A percentile compares a stretch with the other conserved stretches of the same genome.
Evolutionary conservation across 1,140 invertebrate genomes (phyloP).

Genomic region (Bilobella aurantiaca): DNA sequence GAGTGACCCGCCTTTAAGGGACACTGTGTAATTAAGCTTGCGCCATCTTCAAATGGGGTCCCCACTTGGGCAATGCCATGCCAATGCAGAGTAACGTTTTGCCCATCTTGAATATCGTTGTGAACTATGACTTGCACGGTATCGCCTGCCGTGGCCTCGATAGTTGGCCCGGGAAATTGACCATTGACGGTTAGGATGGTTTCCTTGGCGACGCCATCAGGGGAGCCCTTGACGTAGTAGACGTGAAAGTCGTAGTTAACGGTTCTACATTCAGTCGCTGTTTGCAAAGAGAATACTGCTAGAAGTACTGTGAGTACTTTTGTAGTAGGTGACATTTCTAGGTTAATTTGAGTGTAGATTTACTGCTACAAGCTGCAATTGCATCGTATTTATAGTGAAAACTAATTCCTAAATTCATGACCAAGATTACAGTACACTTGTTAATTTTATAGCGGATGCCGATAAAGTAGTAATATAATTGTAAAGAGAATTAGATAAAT

Average conservation of each 20-base stretch:
- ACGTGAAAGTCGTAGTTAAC: slow-evolving; percentile 14
- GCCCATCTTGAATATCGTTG: slow-evolving; percentile 20
- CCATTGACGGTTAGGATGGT: slow-evolving; percentile 21
- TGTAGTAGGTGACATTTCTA: no score
- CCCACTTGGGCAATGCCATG: slow-evolving; percentile 13
- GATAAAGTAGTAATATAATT: no score
- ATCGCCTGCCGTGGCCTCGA: slow-evolving; percentile 19
- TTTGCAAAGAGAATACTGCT: no score
- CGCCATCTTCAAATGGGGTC: slow-evolving; percentile 15
- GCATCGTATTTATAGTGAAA: no score
- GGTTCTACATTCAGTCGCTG: neutral
- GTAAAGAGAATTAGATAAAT: no score
- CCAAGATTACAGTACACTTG: no score
- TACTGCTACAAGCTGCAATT: no score
- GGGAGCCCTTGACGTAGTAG: slow-evolving; percentile 13
- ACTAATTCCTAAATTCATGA: no score
- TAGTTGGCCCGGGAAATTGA: slow-evolving; percentile 16
- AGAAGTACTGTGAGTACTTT: no score
- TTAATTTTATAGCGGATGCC: no score
- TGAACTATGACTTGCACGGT: neutral
- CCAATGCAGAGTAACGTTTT: slow-evolving; percentile 19
- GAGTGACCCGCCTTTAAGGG: slow-evolving; percentile 3
- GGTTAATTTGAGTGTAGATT: no score
- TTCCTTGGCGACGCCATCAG: slow-evolving; percentile 18
- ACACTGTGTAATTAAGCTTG: slow-evolving; percentile 20